A percentile compares a stretch with the other conserved stretches of the same genome.
Conservation (phyloP, 2,797 vertebrate genomes). For the Cossypha niveicapilla region DNA sequence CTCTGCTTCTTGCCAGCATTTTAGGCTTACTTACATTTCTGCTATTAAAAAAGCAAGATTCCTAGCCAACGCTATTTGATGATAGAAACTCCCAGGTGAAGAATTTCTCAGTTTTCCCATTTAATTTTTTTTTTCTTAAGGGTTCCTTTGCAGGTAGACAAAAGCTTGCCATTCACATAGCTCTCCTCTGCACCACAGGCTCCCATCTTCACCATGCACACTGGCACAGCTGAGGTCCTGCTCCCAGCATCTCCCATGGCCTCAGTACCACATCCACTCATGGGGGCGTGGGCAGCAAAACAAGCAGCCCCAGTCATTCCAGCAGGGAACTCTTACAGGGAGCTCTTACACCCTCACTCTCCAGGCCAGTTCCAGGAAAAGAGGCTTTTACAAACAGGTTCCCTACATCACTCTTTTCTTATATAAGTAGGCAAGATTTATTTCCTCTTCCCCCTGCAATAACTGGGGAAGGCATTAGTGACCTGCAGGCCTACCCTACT, state of each 20-base stretch:
- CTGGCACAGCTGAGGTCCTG: rapidly evolving
- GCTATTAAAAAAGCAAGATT: neutral
- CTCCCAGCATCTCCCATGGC: neutral
- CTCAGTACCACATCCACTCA: rapidly evolving
- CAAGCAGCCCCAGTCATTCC: neutral
- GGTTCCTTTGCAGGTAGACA: neutral
- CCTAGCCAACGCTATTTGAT: neutral
- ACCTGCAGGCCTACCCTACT: neutral
- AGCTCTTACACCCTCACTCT: neutral
- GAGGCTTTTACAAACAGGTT: neutral
- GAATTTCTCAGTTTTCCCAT: neutral
- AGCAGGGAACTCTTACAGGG: neutral
- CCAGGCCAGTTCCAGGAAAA: neutral
- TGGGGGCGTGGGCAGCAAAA: neutral
- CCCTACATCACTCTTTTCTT: neutral
- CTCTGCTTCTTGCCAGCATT: neutral
- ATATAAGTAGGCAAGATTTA: neutral
- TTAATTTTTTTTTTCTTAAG: neutral
- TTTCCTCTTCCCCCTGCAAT: neutral
- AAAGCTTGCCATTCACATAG: rapidly evolving
- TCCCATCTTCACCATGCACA: rapidly evolving
- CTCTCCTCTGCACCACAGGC: neutral
- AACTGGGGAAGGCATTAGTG: neutral
- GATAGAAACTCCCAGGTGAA: neutral
- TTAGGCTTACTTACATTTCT: neutral